phyloP scores from a whole-genome alignment of 2,797 vertebrate species.

The Xenentodon cancila region DNA sequence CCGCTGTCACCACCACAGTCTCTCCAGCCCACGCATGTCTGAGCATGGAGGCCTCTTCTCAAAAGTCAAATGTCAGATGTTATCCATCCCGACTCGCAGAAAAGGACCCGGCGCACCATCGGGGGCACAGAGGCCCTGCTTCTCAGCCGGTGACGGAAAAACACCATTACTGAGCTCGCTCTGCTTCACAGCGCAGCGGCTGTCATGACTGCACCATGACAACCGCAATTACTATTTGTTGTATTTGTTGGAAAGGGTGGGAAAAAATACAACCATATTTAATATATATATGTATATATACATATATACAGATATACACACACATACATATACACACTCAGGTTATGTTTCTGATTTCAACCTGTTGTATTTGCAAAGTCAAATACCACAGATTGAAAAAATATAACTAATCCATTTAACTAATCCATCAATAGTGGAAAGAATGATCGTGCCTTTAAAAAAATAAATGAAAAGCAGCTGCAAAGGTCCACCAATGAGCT shows the following conservation, averaged over 20 bases:
- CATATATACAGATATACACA: no score
- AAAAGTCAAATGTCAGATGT: constrained; percentile 84
- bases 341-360: no score
- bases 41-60: constrained; percentile 64
- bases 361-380: no score
- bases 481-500: neutral
- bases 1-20: constrained; percentile 60
- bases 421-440: neutral
- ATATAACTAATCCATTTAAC: neutral
- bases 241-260: constrained; percentile 2
- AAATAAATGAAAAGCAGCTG: neutral
- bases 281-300: no score
- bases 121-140: constrained; percentile 55
- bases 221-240: constrained; percentile 40
- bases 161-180: constrained; percentile 56
- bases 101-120: constrained; percentile 50
- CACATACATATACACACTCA: no score
- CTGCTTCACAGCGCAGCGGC: constrained; percentile 23
- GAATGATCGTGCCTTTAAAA: neutral
- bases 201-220: constrained; percentile 39
- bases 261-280: neutral
- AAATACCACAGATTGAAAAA: neutral
- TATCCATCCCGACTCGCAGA: constrained; percentile 64
- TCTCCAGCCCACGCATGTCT: constrained; percentile 57
- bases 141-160: constrained; percentile 56